Evolutionary conservation across 2,888 invertebrate species (phyloP).

Genomic region (Icerya purchasi): DNA sequence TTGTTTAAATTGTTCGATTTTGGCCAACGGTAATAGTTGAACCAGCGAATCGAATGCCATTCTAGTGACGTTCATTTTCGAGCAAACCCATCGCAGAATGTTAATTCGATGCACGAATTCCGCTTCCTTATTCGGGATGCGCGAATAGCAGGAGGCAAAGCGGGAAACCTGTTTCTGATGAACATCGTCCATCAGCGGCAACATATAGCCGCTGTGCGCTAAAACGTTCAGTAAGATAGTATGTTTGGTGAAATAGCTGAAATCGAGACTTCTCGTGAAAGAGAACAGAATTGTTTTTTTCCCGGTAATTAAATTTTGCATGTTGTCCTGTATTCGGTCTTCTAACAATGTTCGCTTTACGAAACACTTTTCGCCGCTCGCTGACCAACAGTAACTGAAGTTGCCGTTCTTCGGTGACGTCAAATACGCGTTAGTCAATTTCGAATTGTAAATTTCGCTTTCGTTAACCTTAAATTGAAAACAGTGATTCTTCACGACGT

Average conservation of each 20-base stretch:
- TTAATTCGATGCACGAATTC: background rate
- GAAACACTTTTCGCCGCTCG: background rate
- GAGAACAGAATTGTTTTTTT: background rate
- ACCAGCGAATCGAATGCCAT: too few species aligned
- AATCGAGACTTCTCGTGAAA: background rate
- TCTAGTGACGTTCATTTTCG: background rate
- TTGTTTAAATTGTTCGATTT: too few species aligned
- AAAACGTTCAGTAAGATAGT: background rate
- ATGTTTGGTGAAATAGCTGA: background rate
- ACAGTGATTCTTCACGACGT: background rate
- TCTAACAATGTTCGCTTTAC: background rate
- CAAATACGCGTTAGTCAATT: background rate
- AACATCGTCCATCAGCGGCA: background rate
- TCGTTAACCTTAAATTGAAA: background rate
- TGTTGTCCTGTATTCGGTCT: background rate
- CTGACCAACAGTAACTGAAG: background rate
- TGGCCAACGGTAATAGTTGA: too few species aligned
- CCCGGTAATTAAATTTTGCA: background rate
- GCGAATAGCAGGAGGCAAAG: background rate
- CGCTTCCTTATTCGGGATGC: background rate
- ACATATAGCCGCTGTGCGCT: background rate
- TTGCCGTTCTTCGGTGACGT: background rate
- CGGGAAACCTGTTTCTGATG: background rate
- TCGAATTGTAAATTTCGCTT: background rate
- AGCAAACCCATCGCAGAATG: background rate